Evolutionary conservation across 1,140 invertebrate genomes (phyloP).

Genomic region (Zaprionus tsacasi): DNA sequence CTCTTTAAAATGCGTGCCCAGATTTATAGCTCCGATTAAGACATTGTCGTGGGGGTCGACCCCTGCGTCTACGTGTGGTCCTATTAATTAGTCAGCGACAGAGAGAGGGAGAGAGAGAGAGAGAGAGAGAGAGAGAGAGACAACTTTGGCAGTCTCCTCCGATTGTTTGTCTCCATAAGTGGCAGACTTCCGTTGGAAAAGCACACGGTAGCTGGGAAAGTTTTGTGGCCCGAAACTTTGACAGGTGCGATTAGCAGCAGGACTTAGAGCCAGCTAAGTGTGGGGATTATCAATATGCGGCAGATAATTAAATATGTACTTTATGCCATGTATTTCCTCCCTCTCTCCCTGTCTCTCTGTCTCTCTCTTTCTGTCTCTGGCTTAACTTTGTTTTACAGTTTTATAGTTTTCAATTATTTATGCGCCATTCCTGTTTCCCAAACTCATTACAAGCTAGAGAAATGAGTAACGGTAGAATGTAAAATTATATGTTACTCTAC

Average conservation of each 20-base stretch:
- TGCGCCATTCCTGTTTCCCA: not conserved
- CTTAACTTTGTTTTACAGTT: slow-evolving; percentile 8
- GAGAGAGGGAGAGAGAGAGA: not conserved
- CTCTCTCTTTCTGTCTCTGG: not conserved
- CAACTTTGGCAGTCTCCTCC: slow-evolving; percentile 34
- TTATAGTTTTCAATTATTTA: slow-evolving; percentile 11
- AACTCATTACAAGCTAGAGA: not conserved
- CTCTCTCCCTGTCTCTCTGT: not conserved
- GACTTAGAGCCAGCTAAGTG: slow-evolving; percentile 1
- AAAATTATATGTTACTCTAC: not conserved
- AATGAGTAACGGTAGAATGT: not conserved
- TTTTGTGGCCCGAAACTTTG: slow-evolving; percentile 33
- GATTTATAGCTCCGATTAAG: slow-evolving; percentile 61
- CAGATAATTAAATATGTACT: slow-evolving; percentile 10
- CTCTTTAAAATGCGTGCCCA: slow-evolving; percentile 63
- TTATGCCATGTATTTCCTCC: slow-evolving; percentile 4
- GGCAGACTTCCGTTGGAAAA: slow-evolving; percentile 40
- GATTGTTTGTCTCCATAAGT: slow-evolving; percentile 53
- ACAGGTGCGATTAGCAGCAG: slow-evolving; percentile 31
- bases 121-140: not conserved
- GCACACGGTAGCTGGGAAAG: slow-evolving; percentile 25
- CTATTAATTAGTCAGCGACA: slow-evolving; percentile 49
- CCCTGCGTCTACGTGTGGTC: slow-evolving; percentile 50
- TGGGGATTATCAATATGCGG: not conserved
- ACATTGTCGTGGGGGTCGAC: slow-evolving; percentile 46